These are phyloP conservation scores for Entelurus aequoreus DNA, from an alignment of 2,113 vertebrate species.

Conservation along the genomic window DNA sequence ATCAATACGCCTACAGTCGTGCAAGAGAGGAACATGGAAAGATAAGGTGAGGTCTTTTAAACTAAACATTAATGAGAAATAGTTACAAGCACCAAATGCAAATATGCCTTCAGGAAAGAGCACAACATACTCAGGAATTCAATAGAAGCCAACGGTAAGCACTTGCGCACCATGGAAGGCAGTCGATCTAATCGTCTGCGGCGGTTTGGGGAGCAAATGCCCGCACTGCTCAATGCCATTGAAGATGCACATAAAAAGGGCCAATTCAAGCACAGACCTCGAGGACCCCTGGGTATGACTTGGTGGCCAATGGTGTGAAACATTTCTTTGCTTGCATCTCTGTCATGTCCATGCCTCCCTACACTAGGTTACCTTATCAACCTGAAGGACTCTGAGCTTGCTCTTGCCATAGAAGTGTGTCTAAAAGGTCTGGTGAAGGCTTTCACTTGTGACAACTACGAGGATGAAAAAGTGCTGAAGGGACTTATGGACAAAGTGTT, in stretches of 20 bases:
- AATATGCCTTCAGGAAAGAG: constrained; percentile 70
- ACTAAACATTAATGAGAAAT: neutral
- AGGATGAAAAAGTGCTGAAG: constrained; percentile 81
- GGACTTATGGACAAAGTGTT: constrained; percentile 72
- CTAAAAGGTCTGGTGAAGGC: constrained; percentile 78
- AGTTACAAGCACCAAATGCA: too few species aligned
- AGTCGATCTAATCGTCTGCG: constrained; percentile 83
- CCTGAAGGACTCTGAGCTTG: constrained; percentile 81
- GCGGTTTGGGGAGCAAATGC: constrained; percentile 83
- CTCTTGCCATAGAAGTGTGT: constrained; percentile 84
- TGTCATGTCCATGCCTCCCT: neutral
- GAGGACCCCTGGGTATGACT: constrained; percentile 82
- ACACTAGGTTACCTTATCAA: constrained; percentile 82
- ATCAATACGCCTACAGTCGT: constrained; percentile 72
- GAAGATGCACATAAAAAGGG: constrained; percentile 68
- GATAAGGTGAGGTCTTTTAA: constrained; percentile 63
- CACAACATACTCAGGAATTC: constrained; percentile 47
- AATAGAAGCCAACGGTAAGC: constrained; percentile 64
- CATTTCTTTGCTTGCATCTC: neutral
- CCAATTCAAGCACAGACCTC: constrained; percentile 77
- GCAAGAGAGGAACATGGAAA: constrained; percentile 74
- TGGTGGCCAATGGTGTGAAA: neutral
- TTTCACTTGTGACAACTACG: constrained; percentile 88
- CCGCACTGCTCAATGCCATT: constrained; percentile 77
- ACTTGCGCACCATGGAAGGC: constrained; percentile 76